These are phyloP conservation scores for Procapra przewalskii DNA, from an alignment of 2,113 vertebrate genomes.

Conservation along the genomic window DNA sequence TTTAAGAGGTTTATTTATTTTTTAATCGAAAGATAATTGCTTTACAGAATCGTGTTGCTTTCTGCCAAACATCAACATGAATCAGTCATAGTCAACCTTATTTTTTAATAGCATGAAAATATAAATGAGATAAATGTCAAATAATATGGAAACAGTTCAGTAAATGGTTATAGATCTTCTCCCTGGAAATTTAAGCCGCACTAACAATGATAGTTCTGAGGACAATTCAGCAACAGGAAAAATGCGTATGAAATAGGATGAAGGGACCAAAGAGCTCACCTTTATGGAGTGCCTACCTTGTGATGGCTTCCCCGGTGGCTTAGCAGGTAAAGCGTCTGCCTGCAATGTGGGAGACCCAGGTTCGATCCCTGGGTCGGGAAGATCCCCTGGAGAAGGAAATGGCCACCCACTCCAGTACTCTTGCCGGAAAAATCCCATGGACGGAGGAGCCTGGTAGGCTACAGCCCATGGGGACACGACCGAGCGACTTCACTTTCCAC, in stretches of 20 bases:
- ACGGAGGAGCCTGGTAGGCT: background rate
- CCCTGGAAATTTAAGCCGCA: background rate
- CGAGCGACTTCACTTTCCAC: background rate
- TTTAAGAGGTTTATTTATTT: background rate
- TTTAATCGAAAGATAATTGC: background rate
- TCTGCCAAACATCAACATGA: background rate
- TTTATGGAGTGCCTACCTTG: background rate
- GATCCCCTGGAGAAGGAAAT: background rate
- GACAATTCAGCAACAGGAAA: background rate
- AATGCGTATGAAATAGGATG: background rate
- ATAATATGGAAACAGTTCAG: background rate
- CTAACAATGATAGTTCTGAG: background rate
- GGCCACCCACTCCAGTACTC: background rate
- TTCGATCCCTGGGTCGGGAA: accelerated
- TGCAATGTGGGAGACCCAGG: background rate
- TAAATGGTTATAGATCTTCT: background rate
- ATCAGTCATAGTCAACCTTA: background rate
- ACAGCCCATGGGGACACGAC: background rate
- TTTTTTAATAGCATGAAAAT: background rate
- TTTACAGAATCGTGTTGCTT: background rate
- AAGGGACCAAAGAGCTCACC: background rate
- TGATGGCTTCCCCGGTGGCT: background rate
- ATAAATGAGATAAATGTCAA: background rate
- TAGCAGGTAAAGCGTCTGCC: background rate
- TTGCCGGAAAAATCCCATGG: background rate